Conservation (phyloP, 1,140 invertebrate species). For the Drosophila virilis region DNA sequence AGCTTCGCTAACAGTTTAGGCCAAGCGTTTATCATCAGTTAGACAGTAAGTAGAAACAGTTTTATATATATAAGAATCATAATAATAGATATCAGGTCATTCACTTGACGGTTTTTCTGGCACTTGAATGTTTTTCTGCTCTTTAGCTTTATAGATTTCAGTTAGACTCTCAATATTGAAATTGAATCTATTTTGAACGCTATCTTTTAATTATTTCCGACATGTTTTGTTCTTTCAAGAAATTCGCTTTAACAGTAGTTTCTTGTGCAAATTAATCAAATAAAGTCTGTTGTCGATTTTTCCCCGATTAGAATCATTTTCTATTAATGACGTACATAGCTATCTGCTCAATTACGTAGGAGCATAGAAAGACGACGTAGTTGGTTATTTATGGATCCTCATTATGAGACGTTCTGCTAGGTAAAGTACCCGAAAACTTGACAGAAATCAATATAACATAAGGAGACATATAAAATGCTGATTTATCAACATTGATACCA, state of each 20-base stretch:
- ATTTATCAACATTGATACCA: neutral
- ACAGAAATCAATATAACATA: neutral
- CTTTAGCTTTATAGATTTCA: slow-evolving; percentile 6
- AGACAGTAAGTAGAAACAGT: no score
- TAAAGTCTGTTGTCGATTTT: neutral
- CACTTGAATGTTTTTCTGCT: no score
- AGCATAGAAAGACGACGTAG: neutral
- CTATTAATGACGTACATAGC: slow-evolving; percentile 19
- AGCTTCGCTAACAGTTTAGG: no score
- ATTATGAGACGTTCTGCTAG: no score
- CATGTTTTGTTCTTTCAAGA: slow-evolving; percentile 17
- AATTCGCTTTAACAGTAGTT: slow-evolving; percentile 4
- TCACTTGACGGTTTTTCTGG: neutral
- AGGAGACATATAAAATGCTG: neutral
- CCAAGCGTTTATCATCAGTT: no score
- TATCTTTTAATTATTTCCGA: slow-evolving; percentile 38
- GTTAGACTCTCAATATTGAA: slow-evolving; percentile 28
- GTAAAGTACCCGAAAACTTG: neutral
- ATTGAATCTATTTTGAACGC: neutral
- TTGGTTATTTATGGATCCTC: neutral
- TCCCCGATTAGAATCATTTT: slow-evolving; percentile 5
- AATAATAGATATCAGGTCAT: neutral
- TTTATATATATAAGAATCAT: no score
- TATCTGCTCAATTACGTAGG: neutral
- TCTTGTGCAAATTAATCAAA: slow-evolving; percentile 23